These are phyloP conservation scores for Norana najaformis DNA, from an alignment of 2,888 invertebrate species.

Conservation along the genomic window DNA sequence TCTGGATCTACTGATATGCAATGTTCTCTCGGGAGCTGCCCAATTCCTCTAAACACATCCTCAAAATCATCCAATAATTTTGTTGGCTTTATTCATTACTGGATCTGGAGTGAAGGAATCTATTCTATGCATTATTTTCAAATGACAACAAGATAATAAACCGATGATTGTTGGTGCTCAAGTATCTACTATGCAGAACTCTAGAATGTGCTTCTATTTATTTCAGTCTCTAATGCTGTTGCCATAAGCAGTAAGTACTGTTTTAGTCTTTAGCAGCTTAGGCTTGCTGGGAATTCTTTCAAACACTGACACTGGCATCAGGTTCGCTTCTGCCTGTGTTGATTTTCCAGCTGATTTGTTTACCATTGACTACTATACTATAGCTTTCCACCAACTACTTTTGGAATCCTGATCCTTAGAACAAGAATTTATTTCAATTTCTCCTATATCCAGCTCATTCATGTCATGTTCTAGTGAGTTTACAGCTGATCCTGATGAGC, in stretches of 20 bases:
- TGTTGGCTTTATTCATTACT: slow-evolving; percentile 24
- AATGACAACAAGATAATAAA: neutral
- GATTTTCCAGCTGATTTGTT: no score
- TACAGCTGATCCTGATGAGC: no score
- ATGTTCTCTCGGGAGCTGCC: neutral
- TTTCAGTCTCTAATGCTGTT: neutral
- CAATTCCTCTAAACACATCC: slow-evolving; percentile 33
- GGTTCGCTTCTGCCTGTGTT: slow-evolving; percentile 31
- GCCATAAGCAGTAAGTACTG: neutral
- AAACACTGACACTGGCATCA: slow-evolving; percentile 32
- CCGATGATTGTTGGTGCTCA: neutral
- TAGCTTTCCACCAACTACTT: no score
- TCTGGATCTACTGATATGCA: neutral
- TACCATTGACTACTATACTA: no score
- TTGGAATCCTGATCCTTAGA: no score
- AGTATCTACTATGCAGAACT: slow-evolving; percentile 24
- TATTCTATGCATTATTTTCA: slow-evolving; percentile 21
- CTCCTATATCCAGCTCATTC: no score
- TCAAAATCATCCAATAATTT: slow-evolving; percentile 21
- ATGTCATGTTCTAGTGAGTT: no score
- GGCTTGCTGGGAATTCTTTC: slow-evolving; percentile 18
- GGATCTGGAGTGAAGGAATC: neutral
- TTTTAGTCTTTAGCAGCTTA: slow-evolving; percentile 19
- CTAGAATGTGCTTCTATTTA: neutral
- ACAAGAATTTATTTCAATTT: no score